A percentile compares a stretch with the other conserved stretches of the same genome.
phyloP scores from a whole-genome alignment of 2,113 vertebrate species.

The Solea solea region DNA sequence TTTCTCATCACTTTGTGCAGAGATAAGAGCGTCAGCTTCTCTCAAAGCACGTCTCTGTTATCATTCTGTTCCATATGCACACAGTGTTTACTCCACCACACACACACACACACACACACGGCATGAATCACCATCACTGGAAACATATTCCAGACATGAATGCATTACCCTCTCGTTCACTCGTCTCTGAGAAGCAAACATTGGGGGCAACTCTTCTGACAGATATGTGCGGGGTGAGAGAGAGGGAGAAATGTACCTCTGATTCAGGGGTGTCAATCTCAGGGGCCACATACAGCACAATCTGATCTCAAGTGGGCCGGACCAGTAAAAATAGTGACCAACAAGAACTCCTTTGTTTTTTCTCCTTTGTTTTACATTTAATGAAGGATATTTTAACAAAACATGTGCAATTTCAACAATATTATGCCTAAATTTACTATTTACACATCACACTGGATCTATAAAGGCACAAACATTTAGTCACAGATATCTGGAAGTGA shows the following conservation, averaged over 20 bases:
- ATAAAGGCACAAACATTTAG: no score
- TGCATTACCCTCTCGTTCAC: conserved; percentile 7
- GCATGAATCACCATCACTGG: conserved; percentile 1
- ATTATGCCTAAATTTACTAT: no score
- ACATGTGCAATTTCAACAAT: no score
- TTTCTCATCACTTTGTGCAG: conserved; percentile 24
- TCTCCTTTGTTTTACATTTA: no score
- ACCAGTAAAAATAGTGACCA: no score
- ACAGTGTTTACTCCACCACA: neutral
- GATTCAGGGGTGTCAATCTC: no score
- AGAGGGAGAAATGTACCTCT: neutral
- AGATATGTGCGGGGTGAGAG: neutral
- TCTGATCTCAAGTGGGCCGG: no score
- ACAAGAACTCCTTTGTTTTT: no score
- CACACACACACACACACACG: neutral
- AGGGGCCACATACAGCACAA: no score
- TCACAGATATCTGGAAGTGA: no score
- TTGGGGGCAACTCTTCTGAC: conserved; percentile 33
- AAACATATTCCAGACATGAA: conserved; percentile 32
- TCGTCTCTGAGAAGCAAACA: neutral
- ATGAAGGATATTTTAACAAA: no score
- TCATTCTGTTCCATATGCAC: conserved; percentile 37
- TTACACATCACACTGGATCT: no score
- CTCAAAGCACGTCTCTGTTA: conserved; percentile 28
- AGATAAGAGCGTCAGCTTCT: conserved; percentile 21